Evolutionary conservation across 2,113 vertebrate genomes (phyloP), one percentile per base, ranked within the genome.

Genomic region (Balaeniceps rex): DNA sequence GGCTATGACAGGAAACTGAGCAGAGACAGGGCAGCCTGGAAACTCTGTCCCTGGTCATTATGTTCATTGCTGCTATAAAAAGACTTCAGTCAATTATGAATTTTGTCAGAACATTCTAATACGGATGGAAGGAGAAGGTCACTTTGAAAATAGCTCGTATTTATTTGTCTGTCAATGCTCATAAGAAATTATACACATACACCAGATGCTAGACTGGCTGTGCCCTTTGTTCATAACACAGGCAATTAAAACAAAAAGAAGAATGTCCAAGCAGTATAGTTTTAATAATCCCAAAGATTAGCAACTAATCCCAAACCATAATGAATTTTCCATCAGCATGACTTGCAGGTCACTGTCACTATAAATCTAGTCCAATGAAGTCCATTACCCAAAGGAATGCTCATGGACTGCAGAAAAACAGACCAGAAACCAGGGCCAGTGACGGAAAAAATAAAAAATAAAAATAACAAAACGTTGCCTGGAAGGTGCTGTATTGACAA

Each of bases 21-120:
- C 26, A 83, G 93, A 88, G 93, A 93, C 6, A 1, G 87, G 78
- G 71, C 79, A 85, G 89, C 72, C 89, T 95, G 93, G 91, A 97
- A 97, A 88, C 92, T 96, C 87, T 94, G 94, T 94, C 93, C 54
- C 84, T 91, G 71, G 75, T 95, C 91, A 71, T 93, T 81, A 93
- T 52, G 75, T 68, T 94, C 84, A 63, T 44, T 70, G 93, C 66
- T 88, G 76, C 97, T 97, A 96, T 96, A 97, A 97, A 97, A 95
- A 97, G 96, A 68, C 91, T 85, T 60, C 68, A 93, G 95, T 77
- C 93, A 96, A 94, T 97, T 95, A 94, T 25, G 61, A 96, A 91
- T 95, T 97, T 97, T 97, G 96, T 94, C 91, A 94, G 96, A 97
- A 88, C 87, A 70, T 95, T 94, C 87, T 96, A 93, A 95, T 90